These are phyloP conservation scores for Telmatochromis sp. DNA, from an alignment of 2,113 vertebrate genomes.

Conservation along the genomic window DNA sequence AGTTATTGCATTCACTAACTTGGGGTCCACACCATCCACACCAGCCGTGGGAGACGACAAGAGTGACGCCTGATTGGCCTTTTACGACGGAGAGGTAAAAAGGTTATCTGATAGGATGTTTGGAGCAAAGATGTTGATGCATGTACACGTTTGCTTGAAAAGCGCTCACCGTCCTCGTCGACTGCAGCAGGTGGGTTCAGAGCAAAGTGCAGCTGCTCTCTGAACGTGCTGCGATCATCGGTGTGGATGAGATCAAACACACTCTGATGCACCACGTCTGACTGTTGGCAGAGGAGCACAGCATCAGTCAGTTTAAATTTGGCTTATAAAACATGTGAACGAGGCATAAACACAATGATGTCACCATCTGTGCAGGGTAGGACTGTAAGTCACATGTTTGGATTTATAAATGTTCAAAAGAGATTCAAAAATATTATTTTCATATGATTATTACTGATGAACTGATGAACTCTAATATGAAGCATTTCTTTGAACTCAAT, in stretches of 20 bases:
- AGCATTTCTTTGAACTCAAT: background rate
- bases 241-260: slow-evolving; percentile 76
- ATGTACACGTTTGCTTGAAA: background rate
- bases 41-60: background rate
- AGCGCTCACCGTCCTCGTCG: slow-evolving; percentile 14
- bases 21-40: background rate
- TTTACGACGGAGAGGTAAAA: background rate
- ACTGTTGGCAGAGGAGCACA: slow-evolving; percentile 40
- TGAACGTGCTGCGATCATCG: slow-evolving; percentile 67
- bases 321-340: background rate
- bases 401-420: background rate
- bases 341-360: background rate
- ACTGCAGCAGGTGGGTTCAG: slow-evolving; percentile 19
- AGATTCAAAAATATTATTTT: background rate
- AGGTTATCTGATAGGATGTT: background rate
- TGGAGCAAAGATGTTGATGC: background rate
- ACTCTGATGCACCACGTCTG: slow-evolving; percentile 74
- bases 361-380: background rate
- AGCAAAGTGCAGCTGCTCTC: slow-evolving; percentile 73
- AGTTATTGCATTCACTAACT: background rate
- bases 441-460: background rate
- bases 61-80: background rate
- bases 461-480: background rate
- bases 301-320: no score
- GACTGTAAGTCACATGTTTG: background rate